Evolutionary conservation across 2,113 vertebrate species (phyloP).

Genomic region (Alethe diademata): DNA sequence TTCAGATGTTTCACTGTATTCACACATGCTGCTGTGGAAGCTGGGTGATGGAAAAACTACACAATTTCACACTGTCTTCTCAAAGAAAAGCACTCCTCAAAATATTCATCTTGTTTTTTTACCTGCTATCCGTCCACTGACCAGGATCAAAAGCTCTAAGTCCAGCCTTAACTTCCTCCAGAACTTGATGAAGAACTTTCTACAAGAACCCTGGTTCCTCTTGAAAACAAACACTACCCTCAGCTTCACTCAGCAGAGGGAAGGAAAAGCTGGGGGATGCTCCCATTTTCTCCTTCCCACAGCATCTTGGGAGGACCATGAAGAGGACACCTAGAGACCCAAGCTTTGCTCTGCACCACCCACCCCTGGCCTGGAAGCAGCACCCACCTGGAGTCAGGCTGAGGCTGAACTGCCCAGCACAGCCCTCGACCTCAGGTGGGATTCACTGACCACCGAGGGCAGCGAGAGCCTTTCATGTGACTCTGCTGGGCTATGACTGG

Average conservation of each 20-base stretch:
- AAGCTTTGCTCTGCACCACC: background rate
- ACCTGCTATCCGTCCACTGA: background rate
- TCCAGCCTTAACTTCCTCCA: background rate
- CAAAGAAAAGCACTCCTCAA: background rate
- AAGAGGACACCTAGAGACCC: background rate
- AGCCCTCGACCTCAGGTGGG: background rate
- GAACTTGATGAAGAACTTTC: background rate
- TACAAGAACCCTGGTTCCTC: background rate
- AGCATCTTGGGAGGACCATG: background rate
- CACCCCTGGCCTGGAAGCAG: background rate
- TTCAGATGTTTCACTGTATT: background rate
- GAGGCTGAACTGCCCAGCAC: background rate
- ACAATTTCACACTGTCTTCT: background rate
- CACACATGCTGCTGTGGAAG: background rate
- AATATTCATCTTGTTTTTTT: background rate
- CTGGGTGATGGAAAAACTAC: background rate
- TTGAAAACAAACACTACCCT: background rate
- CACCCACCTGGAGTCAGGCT: rapidly evolving
- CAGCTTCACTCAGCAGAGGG: background rate
- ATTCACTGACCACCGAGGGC: background rate
- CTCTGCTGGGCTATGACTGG: background rate
- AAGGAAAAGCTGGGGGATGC: background rate
- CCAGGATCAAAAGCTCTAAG: background rate
- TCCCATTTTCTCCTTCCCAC: background rate
- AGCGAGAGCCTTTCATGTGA: background rate